phyloP scores from a whole-genome alignment of 2,113 vertebrate species.

The Bothrops jararaca region DNA sequence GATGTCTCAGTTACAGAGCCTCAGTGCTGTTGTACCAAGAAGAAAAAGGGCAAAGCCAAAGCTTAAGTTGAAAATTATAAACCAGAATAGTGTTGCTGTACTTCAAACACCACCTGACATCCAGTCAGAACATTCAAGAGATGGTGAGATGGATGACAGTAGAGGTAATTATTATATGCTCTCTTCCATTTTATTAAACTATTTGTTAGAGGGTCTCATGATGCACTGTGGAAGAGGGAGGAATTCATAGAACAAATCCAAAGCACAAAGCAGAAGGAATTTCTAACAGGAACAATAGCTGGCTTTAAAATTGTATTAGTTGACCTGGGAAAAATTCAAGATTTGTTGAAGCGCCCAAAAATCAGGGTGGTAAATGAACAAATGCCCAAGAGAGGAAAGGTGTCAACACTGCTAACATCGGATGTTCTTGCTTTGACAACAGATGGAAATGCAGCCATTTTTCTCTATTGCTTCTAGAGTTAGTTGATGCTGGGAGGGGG shows the following conservation, averaged over 20 bases:
- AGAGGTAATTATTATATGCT: conserved; percentile 76
- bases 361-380: neutral
- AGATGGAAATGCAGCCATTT: no score
- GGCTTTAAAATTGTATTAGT: neutral
- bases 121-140: conserved; percentile 84
- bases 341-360: neutral
- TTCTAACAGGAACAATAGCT: neutral
- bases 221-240: neutral
- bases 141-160: conserved; percentile 84
- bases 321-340: neutral
- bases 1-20: conserved; percentile 91
- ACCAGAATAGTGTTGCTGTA: conserved; percentile 97
- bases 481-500: no score
- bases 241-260: neutral
- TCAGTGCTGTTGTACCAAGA: conserved; percentile 81
- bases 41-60: conserved; percentile 93
- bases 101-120: conserved; percentile 88
- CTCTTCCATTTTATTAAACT: conserved; percentile 19
- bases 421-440: no score
- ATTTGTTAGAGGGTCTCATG: neutral
- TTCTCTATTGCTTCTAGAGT: no score
- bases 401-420: no score
- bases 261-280: neutral
- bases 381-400: neutral
- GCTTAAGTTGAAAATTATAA: conserved; percentile 96